Percentiles rank a stretch among this genome's conserved stretches.
phyloP scores from a whole-genome alignment of 2,113 vertebrate species.

The Sinosuthora webbiana region DNA sequence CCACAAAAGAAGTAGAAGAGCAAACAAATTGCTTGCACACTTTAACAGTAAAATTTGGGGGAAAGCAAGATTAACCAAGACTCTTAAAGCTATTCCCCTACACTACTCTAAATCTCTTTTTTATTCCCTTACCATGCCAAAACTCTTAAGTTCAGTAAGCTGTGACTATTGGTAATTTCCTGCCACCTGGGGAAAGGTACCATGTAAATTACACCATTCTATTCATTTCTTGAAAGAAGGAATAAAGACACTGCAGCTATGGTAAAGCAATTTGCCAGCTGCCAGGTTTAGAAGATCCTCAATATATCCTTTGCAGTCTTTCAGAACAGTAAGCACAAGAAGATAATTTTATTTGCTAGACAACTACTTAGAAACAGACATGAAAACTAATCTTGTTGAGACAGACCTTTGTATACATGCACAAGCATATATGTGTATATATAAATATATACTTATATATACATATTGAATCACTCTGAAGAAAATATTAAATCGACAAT shows the following conservation, averaged over 20 bases:
- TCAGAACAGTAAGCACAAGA: constrained; percentile 29
- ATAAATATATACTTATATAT: not conserved
- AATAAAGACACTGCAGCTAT: constrained; percentile 6
- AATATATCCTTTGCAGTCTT: not conserved
- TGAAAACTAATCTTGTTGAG: not conserved
- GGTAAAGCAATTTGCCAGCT: constrained; percentile 29
- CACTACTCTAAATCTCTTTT: not conserved
- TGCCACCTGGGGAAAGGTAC: not conserved
- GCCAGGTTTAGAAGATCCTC: constrained; percentile 15
- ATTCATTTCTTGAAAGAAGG: not conserved
- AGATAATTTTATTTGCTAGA: constrained; percentile 24
- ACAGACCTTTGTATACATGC: not conserved
- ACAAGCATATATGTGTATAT: not conserved
- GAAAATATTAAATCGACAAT: not conserved
- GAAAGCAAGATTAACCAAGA: not conserved
- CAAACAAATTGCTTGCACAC: not conserved
- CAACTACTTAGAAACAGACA: constrained; percentile 16
- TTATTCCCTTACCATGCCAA: not conserved
- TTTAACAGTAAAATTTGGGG: not conserved
- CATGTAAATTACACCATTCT: not conserved
- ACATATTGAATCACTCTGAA: not conserved
- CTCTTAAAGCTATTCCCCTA: not conserved
- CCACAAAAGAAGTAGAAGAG: not conserved
- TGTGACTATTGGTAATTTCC: not conserved
- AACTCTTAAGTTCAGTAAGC: not conserved